These are phyloP conservation scores for Lasioglossum leucozonium DNA, from an alignment of 2,888 invertebrate species.

Conservation along the genomic window DNA sequence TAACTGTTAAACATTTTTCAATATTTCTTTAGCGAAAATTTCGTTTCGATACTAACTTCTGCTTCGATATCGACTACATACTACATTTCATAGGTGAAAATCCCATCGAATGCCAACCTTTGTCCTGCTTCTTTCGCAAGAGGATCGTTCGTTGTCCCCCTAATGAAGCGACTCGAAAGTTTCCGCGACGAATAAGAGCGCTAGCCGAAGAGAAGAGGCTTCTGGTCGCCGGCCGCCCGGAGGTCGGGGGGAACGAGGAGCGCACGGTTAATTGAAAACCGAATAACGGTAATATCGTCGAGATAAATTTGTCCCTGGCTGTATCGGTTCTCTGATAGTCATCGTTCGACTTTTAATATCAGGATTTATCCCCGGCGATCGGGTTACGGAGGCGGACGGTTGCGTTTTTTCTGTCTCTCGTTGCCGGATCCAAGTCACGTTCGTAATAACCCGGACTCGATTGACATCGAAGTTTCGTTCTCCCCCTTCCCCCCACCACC, in stretches of 20 bases:
- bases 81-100: conserved; percentile 13
- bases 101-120: conserved; percentile 8
- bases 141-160: neutral
- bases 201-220: neutral
- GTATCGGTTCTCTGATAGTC: conserved; percentile 25
- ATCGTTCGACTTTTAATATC: conserved; percentile 21
- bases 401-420: neutral
- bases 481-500: neutral
- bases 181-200: neutral
- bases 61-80: no score
- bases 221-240: neutral
- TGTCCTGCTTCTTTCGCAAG: neutral
- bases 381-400: neutral
- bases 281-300: conserved; percentile 21
- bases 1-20: no score
- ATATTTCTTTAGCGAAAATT: no score
- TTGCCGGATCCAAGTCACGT: conserved; percentile 49
- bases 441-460: conserved; percentile 52
- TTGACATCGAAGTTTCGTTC: conserved; percentile 35
- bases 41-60: no score
- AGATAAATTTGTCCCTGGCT: conserved; percentile 15
- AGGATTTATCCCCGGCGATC: conserved; percentile 24
- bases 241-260: neutral
- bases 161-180: conserved; percentile 7
- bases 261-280: conserved; percentile 24